Evolutionary conservation across 2,888 invertebrate species (phyloP).

Genomic region (Spisula solida): DNA sequence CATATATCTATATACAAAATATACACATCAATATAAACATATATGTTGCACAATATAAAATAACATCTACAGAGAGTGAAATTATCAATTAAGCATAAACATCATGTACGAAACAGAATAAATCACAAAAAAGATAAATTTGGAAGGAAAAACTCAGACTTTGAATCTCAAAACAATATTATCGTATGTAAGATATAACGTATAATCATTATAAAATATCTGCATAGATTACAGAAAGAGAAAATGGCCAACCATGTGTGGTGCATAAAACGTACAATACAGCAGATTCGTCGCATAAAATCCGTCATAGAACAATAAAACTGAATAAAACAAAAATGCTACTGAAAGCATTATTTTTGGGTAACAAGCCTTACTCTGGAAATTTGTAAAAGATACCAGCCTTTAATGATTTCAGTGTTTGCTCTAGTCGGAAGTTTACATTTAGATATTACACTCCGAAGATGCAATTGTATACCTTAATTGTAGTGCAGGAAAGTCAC

Average conservation of each 20-base stretch:
- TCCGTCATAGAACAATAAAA: no score
- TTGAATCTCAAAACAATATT: not conserved
- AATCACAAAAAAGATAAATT: slow-evolving; percentile 11
- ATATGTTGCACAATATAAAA: not conserved
- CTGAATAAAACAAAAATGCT: no score
- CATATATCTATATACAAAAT: slow-evolving; percentile 14
- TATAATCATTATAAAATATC: not conserved
- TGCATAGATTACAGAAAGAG: slow-evolving; percentile 17
- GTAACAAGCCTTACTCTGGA: no score
- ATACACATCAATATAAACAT: slow-evolving; percentile 1
- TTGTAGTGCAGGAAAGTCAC: no score
- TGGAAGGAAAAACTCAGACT: not conserved
- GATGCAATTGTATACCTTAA: no score
- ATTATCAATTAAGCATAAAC: not conserved
- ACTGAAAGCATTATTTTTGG: no score
- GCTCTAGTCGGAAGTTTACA: no score
- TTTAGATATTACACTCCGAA: no score
- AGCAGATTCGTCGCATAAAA: not conserved
- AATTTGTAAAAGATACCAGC: no score
- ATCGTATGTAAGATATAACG: not conserved
- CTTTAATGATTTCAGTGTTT: no score
- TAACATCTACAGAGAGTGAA: not conserved
- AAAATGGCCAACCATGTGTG: not conserved
- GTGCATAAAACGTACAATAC: not conserved
- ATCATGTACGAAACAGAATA: not conserved